Conservation (phyloP, 35 echinoderm and acorn worm genomes). For the Lytechinus variegatus region DNA sequence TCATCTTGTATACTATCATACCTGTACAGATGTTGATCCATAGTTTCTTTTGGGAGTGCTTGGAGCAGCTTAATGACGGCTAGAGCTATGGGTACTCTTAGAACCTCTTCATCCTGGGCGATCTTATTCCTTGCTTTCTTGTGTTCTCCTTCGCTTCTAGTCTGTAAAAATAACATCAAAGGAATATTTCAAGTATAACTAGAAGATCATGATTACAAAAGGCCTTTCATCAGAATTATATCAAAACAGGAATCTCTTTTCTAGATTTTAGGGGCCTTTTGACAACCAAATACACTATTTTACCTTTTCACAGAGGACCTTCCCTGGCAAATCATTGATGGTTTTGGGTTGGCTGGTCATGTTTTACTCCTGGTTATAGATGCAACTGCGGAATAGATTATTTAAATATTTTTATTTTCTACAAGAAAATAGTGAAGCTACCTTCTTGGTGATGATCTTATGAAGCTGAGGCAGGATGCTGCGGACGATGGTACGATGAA, state of each 20-base stretch:
- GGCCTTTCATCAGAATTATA: no score
- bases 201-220: no score
- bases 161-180: constrained; percentile 53
- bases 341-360: no score
- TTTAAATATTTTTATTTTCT: neutral
- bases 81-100: constrained; percentile 85
- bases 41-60: constrained; percentile 70
- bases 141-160: constrained; percentile 81
- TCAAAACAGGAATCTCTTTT: no score
- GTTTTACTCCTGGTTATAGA: no score
- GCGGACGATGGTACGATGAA: constrained; percentile 79
- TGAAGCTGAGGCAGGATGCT: constrained; percentile 90
- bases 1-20: neutral
- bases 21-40: constrained; percentile 75
- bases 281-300: no score
- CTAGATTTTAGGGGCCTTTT: no score
- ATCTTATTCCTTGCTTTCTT: constrained; percentile 61
- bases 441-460: constrained; percentile 82
- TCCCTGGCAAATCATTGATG: no score
- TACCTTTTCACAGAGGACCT: no score
- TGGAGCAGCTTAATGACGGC: constrained; percentile 92
- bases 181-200: neutral
- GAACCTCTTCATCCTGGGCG: constrained; percentile 78
- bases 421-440: neutral
- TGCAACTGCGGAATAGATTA: no score